A percentile compares a stretch with the other conserved stretches of the same genome.
phyloP scores from a whole-genome alignment of 2,888 invertebrate genomes.

The Platerodrilus igneus region DNA sequence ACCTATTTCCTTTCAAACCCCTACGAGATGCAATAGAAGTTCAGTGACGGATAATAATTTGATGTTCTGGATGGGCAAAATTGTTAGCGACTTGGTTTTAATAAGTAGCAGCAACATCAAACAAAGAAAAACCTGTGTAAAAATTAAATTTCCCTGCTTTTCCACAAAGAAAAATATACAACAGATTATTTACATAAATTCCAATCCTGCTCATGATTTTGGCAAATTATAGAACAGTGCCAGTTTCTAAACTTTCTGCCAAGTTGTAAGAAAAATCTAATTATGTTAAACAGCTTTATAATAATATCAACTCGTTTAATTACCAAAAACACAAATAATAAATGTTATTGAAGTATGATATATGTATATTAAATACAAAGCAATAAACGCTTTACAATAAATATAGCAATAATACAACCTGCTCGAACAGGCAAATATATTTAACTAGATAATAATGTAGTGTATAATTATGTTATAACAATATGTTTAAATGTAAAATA shows the following conservation, averaged over 20 bases:
- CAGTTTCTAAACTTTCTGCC: too few species aligned
- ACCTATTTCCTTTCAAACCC: too few species aligned
- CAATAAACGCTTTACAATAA: conserved; percentile 4
- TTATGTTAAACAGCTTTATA: too few species aligned
- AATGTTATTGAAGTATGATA: conserved; percentile 5
- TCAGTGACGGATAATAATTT: too few species aligned
- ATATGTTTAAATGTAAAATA: conserved; percentile 5
- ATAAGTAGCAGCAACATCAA: too few species aligned
- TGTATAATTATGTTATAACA: conserved; percentile 19
- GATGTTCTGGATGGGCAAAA: too few species aligned
- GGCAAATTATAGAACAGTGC: conserved; percentile 22
- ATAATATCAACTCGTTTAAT: conserved; percentile 1
- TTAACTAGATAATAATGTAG: conserved; percentile 17
- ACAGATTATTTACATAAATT: conserved; percentile 20
- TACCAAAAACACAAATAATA: conserved; percentile 1
- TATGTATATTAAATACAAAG: conserved; percentile 6
- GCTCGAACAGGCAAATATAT: conserved; percentile 19
- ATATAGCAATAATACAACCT: conserved; percentile 8
- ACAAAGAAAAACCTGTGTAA: too few species aligned
- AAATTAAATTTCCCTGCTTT: too few species aligned
- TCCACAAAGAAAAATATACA: conserved; percentile 25
- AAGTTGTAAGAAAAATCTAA: too few species aligned
- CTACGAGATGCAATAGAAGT: too few species aligned
- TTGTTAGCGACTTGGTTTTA: too few species aligned
- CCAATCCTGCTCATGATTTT: conserved; percentile 16